phyloP scores from a whole-genome alignment of 2,797 vertebrate species.

The Crocodylus rhombifer region DNA sequence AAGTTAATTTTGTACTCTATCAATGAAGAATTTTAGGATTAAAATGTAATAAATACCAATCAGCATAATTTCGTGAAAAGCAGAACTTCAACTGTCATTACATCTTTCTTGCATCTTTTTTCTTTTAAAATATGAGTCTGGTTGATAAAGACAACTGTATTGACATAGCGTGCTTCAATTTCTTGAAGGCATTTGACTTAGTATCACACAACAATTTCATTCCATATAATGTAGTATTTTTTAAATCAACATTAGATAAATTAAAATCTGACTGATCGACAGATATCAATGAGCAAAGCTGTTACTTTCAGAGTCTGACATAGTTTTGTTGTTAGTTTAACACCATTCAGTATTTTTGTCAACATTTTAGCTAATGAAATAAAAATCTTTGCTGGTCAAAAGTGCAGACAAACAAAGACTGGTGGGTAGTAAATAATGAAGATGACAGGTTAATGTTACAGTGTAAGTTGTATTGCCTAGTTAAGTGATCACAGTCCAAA shows the following conservation, averaged over 20 bases:
- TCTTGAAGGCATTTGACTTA: slow-evolving; percentile 36
- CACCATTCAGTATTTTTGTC: slow-evolving; percentile 41
- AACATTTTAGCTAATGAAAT: slow-evolving; percentile 63
- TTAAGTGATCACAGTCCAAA: slow-evolving; percentile 1
- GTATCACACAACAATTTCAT: slow-evolving; percentile 53
- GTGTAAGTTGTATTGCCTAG: slow-evolving; percentile 44
- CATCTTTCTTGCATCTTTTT: background rate
- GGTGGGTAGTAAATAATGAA: slow-evolving; percentile 45
- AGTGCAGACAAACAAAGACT: slow-evolving; percentile 69
- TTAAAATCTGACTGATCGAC: slow-evolving; percentile 50
- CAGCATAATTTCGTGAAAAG: background rate
- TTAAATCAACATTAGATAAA: slow-evolving; percentile 68
- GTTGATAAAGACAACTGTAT: background rate
- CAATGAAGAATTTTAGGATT: background rate
- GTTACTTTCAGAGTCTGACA: slow-evolving; percentile 28
- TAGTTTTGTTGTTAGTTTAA: background rate
- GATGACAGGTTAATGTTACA: slow-evolving; percentile 11
- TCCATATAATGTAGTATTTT: slow-evolving; percentile 54
- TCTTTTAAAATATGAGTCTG: background rate
- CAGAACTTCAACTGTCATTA: too few species aligned
- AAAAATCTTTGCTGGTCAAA: slow-evolving; percentile 70
- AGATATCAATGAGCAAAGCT: slow-evolving; percentile 48
- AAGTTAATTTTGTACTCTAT: background rate
- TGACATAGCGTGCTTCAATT: background rate
- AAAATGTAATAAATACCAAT: background rate